A percentile compares a stretch with the other conserved stretches of the same genome.
Evolutionary conservation across 2,888 invertebrate genomes (phyloP).

Genomic region (Pyralis farinalis): DNA sequence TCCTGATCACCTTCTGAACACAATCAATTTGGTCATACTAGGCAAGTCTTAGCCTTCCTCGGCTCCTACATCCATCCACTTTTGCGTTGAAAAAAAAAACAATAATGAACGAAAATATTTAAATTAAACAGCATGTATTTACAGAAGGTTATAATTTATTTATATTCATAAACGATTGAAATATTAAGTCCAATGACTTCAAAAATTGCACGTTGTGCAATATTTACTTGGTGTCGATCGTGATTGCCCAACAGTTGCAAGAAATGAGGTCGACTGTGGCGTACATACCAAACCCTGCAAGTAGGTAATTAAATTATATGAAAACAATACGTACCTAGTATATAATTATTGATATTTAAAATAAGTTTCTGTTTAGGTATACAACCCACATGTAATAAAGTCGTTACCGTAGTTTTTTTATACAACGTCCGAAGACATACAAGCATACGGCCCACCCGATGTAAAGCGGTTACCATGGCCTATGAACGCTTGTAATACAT

Average conservation of each 20-base stretch:
- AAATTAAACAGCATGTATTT: background rate
- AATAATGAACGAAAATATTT: background rate
- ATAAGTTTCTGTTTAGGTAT: too few relatives aligned
- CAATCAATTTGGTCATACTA: too few relatives aligned
- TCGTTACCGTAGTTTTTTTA: too few relatives aligned
- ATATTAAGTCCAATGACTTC: conserved; percentile 54
- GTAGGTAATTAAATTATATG: conserved; percentile 6
- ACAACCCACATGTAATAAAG: too few relatives aligned
- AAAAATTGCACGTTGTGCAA: conserved; percentile 42
- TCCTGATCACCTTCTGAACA: too few relatives aligned
- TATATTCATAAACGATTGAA: conserved; percentile 1
- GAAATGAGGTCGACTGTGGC: conserved; percentile 47
- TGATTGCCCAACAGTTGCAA: conserved; percentile 57
- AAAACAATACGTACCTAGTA: background rate
- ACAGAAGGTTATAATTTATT: background rate
- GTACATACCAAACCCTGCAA: background rate
- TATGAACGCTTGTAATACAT: too few relatives aligned
- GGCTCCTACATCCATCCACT: too few relatives aligned
- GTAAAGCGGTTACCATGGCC: too few relatives aligned
- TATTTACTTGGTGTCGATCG: conserved; percentile 31
- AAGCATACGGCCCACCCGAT: too few relatives aligned
- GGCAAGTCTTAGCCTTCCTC: too few relatives aligned
- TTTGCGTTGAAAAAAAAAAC: conserved; percentile 1
- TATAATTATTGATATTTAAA: too few relatives aligned
- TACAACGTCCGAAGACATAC: too few relatives aligned